Conservation (phyloP, 92 coral and sea anemone species). For the Palythoa grandis region DNA sequence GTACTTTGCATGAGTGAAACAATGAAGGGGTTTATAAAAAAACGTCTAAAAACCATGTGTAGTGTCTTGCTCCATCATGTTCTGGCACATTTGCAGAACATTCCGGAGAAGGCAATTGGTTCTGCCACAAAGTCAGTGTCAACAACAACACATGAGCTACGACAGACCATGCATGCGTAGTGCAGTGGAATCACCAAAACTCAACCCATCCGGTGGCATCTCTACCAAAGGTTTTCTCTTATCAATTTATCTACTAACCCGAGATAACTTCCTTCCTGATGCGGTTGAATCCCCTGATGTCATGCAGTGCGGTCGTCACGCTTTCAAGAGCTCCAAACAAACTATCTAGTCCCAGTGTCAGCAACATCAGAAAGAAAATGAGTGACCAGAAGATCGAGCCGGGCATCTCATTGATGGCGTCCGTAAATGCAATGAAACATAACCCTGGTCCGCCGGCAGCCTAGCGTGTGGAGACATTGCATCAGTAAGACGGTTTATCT, state of each 20-base stretch:
- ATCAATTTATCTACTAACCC: slow-evolving; percentile 53
- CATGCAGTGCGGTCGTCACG: slow-evolving; percentile 86
- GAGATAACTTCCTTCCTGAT: slow-evolving; percentile 79
- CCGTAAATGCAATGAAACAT: slow-evolving; percentile 93
- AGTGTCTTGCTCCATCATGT: no score
- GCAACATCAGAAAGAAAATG: slow-evolving; percentile 89
- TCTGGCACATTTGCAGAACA: no score
- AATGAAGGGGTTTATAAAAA: no score
- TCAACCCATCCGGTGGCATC: no score
- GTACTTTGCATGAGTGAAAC: no score
- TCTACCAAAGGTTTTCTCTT: not conserved
- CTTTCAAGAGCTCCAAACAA: slow-evolving; percentile 96
- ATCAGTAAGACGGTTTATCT: not conserved
- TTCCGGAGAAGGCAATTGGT: no score
- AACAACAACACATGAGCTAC: no score
- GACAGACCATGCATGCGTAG: no score
- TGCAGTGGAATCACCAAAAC: no score
- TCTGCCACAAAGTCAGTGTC: no score
- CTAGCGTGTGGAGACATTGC: slow-evolving; percentile 32
- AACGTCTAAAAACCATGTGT: no score
- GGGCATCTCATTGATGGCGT: slow-evolving; percentile 94
- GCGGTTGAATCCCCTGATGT: slow-evolving; percentile 73
- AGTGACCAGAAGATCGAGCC: slow-evolving; percentile 93
- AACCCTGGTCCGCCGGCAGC: slow-evolving; percentile 94
- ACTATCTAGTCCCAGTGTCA: slow-evolving; percentile 91